A percentile compares a stretch with the other conserved stretches of the same genome.
Evolutionary conservation across 64 coral and sea anemone genomes (phyloP).

Genomic region (Dendrophyllia cribrosa): DNA sequence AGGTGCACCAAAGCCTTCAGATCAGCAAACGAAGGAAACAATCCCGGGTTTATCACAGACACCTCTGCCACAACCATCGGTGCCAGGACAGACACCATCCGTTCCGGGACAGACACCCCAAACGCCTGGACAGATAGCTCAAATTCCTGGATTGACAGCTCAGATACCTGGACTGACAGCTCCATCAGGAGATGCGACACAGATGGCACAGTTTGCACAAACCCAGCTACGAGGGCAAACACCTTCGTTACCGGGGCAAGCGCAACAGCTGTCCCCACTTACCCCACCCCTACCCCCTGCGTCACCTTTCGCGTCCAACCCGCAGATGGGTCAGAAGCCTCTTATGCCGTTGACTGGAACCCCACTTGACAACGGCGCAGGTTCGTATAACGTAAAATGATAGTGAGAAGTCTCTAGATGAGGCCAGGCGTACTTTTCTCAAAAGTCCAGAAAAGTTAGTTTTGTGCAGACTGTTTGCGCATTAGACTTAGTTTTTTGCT

Average conservation of each 20-base stretch:
- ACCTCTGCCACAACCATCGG: background rate
- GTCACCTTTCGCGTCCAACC: background rate
- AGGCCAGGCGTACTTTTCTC: too few relatives aligned
- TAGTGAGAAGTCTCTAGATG: too few relatives aligned
- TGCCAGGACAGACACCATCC: background rate
- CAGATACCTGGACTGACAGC: slow-evolving; percentile 14
- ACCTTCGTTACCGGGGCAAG: background rate
- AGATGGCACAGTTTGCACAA: slow-evolving; percentile 1
- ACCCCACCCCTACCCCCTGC: background rate
- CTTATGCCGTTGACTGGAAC: background rate
- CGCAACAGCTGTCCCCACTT: background rate
- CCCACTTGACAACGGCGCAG: background rate
- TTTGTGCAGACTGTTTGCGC: too few relatives aligned
- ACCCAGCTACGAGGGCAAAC: background rate
- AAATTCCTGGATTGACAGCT: background rate
- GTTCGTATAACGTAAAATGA: background rate
- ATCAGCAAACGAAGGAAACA: background rate
- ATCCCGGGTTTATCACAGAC: slow-evolving; percentile 23
- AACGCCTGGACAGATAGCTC: slow-evolving; percentile 8
- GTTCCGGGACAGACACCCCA: background rate
- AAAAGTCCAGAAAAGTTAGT: background rate
- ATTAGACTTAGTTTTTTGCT: too few relatives aligned
- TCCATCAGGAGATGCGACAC: background rate
- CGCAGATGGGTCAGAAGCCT: background rate
- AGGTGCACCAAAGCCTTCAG: slow-evolving; percentile 6